Percentiles rank a stretch among this genome's conserved stretches.
These are phyloP conservation scores for Trichopria drosophilae DNA, from an alignment of 2,888 invertebrate species.

Conservation along the genomic window DNA sequence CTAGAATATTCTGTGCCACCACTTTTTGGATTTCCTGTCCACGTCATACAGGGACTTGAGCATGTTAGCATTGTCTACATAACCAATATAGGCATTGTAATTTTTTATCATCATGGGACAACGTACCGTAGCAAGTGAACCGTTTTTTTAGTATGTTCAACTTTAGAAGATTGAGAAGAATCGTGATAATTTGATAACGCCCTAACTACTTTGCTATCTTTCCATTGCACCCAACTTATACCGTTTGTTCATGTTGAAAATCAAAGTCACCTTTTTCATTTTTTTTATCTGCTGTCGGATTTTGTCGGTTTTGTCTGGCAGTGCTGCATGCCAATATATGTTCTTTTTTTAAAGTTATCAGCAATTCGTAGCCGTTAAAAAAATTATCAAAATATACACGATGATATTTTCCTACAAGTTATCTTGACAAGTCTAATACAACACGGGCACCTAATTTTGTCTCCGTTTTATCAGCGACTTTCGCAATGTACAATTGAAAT, in stretches of 20 bases:
- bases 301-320: constrained; percentile 36
- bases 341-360: too few species aligned
- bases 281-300: constrained; percentile 40
- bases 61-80: constrained; percentile 41
- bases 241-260: constrained; percentile 32
- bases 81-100: too few species aligned
- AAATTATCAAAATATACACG: too few species aligned
- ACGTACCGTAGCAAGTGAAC: constrained; percentile 31
- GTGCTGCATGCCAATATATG: too few species aligned
- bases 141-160: constrained; percentile 35
- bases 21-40: too few species aligned
- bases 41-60: too few species aligned
- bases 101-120: constrained; percentile 38
- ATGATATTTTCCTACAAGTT: too few species aligned
- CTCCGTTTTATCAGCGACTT: neutral
- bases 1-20: too few species aligned
- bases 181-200: constrained; percentile 32
- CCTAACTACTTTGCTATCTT: constrained; percentile 36
- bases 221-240: constrained; percentile 42
- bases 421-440: neutral
- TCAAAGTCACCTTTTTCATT: too few species aligned
- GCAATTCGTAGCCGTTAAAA: too few species aligned
- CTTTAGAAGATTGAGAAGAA: constrained; percentile 25
- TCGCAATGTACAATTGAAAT: constrained; percentile 4
- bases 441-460: constrained; percentile 1